Evolutionary conservation across 2,113 vertebrate genomes (phyloP).

Genomic region (Oceanites oceanicus): DNA sequence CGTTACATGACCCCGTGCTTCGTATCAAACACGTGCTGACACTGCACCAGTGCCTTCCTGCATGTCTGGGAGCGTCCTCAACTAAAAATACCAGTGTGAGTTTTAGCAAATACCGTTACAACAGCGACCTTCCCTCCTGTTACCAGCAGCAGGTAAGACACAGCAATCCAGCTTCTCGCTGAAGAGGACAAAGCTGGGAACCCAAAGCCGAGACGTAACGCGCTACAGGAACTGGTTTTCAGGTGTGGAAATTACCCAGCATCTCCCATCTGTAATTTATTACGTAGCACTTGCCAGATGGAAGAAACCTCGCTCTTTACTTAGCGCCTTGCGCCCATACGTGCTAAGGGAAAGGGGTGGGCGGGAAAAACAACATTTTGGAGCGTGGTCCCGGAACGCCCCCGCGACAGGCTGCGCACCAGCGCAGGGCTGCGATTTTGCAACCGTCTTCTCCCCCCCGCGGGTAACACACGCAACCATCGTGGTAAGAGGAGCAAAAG

Average conservation of each 20-base stretch:
- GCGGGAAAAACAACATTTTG: fast-evolving
- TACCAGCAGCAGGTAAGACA: not conserved
- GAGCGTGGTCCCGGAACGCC: not conserved
- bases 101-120: not conserved
- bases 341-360: no score
- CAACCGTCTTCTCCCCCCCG: fast-evolving
- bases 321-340: fast-evolving
- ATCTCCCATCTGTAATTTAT: not conserved
- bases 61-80: fast-evolving
- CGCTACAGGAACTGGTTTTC: fast-evolving
- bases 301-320: not conserved
- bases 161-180: fast-evolving
- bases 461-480: fast-evolving
- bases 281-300: not conserved
- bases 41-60: not conserved
- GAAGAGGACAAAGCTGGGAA: not conserved
- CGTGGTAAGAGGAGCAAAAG: fast-evolving
- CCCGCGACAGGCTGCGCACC: no score
- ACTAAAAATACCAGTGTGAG: fast-evolving
- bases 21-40: fast-evolving
- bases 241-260: no score
- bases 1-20: fast-evolving
- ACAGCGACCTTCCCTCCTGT: fast-evolving
- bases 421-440: not conserved
- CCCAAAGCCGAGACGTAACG: fast-evolving